Conservation (phyloP, 2,113 vertebrate genomes). For the Turdus rufiventris region DNA sequence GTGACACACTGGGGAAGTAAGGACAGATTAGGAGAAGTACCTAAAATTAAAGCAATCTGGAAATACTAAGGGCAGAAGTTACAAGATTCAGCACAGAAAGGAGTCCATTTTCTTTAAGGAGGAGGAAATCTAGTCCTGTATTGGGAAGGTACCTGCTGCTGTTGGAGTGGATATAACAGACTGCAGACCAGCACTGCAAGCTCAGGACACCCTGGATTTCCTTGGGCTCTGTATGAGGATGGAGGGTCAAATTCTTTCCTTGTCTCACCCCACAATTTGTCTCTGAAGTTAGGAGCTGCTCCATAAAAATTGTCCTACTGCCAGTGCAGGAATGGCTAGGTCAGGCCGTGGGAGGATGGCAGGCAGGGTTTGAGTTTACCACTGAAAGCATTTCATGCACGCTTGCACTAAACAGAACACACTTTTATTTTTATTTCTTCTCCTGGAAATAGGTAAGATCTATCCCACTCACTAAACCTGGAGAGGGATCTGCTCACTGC, state of each 20-base stretch:
- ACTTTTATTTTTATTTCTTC: neutral
- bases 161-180: fast-evolving
- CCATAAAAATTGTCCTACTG: neutral
- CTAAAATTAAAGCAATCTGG: constrained; percentile 8
- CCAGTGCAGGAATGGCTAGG: neutral
- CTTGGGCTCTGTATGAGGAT: neutral
- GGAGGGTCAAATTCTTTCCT: neutral
- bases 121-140: neutral
- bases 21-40: constrained; percentile 13
- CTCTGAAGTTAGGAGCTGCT: neutral
- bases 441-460: neutral
- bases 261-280: neutral
- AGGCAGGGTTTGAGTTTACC: neutral
- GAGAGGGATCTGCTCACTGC: neutral
- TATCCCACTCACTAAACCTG: neutral
- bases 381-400: neutral
- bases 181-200: fast-evolving
- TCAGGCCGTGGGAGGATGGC: neutral
- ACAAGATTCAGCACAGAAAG: neutral
- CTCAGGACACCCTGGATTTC: neutral
- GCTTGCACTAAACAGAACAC: neutral
- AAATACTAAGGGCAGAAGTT: neutral
- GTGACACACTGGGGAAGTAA: constrained; percentile 18
- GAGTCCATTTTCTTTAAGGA: neutral
- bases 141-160: neutral